These are phyloP conservation scores for Phymorhynchus buccinoides DNA, from an alignment of 1,140 invertebrate genomes.

Conservation along the genomic window DNA sequence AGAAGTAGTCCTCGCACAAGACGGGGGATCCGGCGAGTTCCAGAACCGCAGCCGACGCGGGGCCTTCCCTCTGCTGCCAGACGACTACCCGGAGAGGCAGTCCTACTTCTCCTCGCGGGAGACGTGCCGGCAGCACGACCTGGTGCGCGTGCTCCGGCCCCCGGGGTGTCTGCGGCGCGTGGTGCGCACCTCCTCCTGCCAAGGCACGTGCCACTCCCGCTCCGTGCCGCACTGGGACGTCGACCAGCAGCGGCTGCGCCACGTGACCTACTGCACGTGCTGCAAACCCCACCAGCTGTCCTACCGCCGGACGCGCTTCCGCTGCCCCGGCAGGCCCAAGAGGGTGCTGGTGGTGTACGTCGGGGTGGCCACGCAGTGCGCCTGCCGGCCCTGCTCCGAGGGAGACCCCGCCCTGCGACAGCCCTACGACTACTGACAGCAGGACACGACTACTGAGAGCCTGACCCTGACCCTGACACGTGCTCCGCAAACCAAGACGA, in stretches of 20 bases:
- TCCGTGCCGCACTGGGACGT: slow-evolving; percentile 47
- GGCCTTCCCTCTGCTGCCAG: background rate
- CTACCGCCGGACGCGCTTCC: slow-evolving; percentile 30
- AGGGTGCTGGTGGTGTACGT: background rate
- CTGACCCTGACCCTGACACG: background rate
- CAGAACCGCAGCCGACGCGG: background rate
- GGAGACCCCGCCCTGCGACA: slow-evolving; percentile 35
- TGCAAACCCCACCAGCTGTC: slow-evolving; percentile 38
- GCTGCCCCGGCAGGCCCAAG: slow-evolving; percentile 10
- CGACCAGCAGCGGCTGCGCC: slow-evolving; percentile 31
- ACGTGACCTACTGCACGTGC: slow-evolving; percentile 46
- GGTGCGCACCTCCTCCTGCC: slow-evolving; percentile 34
- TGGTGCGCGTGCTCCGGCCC: background rate
- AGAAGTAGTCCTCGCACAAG: background rate
- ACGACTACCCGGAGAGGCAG: background rate
- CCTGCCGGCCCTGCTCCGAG: slow-evolving; percentile 47
- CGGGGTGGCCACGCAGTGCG: slow-evolving; percentile 31
- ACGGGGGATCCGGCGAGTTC: background rate
- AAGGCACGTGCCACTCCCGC: slow-evolving; percentile 49
- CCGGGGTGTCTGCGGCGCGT: slow-evolving; percentile 35
- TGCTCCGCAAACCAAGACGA: background rate
- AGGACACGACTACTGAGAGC: too few species aligned
- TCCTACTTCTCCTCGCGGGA: slow-evolving; percentile 4
- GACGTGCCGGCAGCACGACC: slow-evolving; percentile 8
- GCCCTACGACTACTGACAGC: slow-evolving; percentile 42